phyloP scores from a whole-genome alignment of 2,797 vertebrate species.

The Selene dorsalis region DNA sequence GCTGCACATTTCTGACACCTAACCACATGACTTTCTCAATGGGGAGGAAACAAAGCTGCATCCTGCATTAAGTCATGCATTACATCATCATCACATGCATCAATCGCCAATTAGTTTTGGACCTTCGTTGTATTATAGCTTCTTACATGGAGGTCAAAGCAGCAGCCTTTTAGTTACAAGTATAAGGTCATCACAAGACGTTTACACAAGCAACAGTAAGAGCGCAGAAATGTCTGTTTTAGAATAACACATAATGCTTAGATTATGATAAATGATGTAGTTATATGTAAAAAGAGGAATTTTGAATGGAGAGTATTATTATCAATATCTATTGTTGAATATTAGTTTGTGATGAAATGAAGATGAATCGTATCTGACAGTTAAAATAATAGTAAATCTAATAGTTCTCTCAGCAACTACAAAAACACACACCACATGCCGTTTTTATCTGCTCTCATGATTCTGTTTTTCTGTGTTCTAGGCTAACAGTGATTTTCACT shows the following conservation, averaged over 20 bases:
- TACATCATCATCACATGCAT: background rate
- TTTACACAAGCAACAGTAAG: background rate
- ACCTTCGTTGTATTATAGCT: background rate
- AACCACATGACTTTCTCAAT: background rate
- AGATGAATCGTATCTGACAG: background rate
- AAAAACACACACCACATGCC: background rate
- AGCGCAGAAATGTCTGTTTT: background rate
- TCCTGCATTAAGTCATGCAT: background rate
- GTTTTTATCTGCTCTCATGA: background rate
- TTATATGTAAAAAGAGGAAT: background rate
- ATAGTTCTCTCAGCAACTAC: background rate
- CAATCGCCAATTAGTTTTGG: background rate
- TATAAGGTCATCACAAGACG: background rate
- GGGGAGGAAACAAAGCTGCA: background rate
- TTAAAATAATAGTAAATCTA: constrained; percentile 1
- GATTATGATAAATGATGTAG: background rate
- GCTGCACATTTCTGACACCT: too few species aligned
- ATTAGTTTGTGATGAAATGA: background rate
- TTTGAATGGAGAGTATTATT: background rate
- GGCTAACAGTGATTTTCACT: background rate
- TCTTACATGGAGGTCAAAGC: too few species aligned
- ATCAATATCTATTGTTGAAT: background rate
- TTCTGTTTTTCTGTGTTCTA: background rate
- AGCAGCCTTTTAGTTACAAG: too few species aligned
- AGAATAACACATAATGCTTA: background rate